Evolutionary conservation across 2,888 invertebrate species (phyloP), one percentile per base, ranked within the genome.

Genomic region (Tetranychus piercei): DNA sequence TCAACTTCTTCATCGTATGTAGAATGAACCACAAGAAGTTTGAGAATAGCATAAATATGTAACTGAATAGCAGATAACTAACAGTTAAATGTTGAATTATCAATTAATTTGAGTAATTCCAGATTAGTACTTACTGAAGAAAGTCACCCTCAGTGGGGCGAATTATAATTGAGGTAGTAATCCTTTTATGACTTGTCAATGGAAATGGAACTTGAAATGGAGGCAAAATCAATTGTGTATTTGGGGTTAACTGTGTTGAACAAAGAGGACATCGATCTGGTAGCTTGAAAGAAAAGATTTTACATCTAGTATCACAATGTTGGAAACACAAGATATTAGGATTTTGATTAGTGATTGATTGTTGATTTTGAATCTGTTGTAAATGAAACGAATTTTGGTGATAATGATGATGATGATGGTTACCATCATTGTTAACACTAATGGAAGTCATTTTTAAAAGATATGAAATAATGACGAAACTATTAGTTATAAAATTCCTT

Each of bases 141-240:
- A 94, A 94, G 85, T 89, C 89, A 73, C 94, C 94, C 77, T 86
- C 86, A 5, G 94, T 92, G 75, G 94, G 93, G 82, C 90, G 90
- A 81, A 94, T 88, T 70, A 93, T 87, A 79, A 94, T 87, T 72
- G 90, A 87, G 80, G 90, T 89, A 55, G 90, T 88, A 83, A 89
- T 87, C 81, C 91, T 88, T 74, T 87, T 86, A 74, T 92, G 92
- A 82, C 89, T 87, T 74, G 88, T 87, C 82, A 93, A 93, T 71
- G 94, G 94, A 85, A 89, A 91, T 77, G 92, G 92, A 81, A 94
- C 78, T 15, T 80, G 72, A 77, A 91, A 91, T 76, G 91, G 91
- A 80, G 90, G 85, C 75, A 90, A 82, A 87, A 87, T 78, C 85
- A 85, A 78, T 86, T 78, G 75, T 8, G 74, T 34, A 44, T 11